These are phyloP conservation scores for Prosopocoilus inquinatus DNA, from an alignment of 2,888 invertebrate genomes.

Conservation along the genomic window DNA sequence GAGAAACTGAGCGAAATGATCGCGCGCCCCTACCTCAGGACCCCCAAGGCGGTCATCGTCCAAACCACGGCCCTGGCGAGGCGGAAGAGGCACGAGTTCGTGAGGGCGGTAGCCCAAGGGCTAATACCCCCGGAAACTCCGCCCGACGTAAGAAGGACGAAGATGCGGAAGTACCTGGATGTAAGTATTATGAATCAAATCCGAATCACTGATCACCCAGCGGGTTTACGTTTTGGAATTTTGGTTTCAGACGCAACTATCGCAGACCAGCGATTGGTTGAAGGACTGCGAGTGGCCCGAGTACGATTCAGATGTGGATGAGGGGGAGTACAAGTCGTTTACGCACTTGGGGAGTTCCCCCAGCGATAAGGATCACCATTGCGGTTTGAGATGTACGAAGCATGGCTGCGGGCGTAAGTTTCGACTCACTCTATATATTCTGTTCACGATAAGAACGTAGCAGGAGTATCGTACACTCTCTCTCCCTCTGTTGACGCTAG, in stretches of 20 bases:
- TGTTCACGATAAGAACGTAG: neutral
- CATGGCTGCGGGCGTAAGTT: constrained; percentile 38
- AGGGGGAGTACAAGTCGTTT: constrained; percentile 44
- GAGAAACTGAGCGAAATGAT: constrained; percentile 67
- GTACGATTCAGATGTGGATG: constrained; percentile 55
- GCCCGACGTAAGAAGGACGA: constrained; percentile 55
- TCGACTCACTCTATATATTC: neutral
- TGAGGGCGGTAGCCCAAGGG: constrained; percentile 59
- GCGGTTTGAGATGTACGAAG: constrained; percentile 53
- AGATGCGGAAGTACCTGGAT: constrained; percentile 51
- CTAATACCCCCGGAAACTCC: constrained; percentile 61
- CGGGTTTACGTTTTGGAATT: neutral
- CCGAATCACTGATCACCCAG: neutral
- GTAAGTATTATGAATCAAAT: constrained; percentile 37
- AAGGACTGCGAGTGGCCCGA: constrained; percentile 63
- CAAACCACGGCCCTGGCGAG: constrained; percentile 60
- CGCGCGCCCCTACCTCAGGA: constrained; percentile 61
- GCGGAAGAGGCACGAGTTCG: constrained; percentile 62
- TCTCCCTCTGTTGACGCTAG: too few species aligned
- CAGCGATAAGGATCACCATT: constrained; percentile 52
- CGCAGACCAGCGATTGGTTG: constrained; percentile 52
- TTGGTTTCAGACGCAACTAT: constrained; percentile 46
- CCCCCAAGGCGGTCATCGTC: constrained; percentile 61
- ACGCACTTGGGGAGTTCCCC: constrained; percentile 36
- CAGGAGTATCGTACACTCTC: too few species aligned